A percentile compares a stretch with the other conserved stretches of the same genome.
These are phyloP conservation scores for Halcyon smyrnensis DNA, from an alignment of 2,797 vertebrate genomes.

Conservation along the genomic window DNA sequence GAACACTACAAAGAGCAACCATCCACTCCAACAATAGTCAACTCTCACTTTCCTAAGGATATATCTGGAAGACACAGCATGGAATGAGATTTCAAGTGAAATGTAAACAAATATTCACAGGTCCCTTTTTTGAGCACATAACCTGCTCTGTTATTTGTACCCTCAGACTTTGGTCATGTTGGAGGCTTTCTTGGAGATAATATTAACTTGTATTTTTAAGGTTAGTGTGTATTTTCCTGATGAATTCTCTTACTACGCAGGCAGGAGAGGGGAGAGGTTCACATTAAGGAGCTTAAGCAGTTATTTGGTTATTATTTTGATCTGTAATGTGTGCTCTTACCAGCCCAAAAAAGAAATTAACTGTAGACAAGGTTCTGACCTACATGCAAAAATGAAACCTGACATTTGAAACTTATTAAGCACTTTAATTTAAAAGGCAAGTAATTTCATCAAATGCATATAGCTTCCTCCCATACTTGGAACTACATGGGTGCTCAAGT, in stretches of 20 bases:
- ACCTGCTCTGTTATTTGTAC: background rate
- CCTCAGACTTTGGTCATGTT: background rate
- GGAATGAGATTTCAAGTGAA: background rate
- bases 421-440: constrained; percentile 37
- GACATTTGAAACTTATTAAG: constrained; percentile 59
- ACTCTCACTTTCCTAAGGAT: background rate
- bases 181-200: background rate
- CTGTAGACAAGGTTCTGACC: constrained; percentile 30
- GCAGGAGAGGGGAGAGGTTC: background rate
- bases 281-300: background rate
- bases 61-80: background rate
- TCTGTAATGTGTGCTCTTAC: background rate
- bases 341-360: constrained; percentile 21
- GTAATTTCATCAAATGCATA: background rate
- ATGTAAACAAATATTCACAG: background rate
- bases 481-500: background rate
- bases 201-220: constrained; percentile 7
- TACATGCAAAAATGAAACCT: constrained; percentile 20
- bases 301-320: constrained; percentile 52
- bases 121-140: background rate
- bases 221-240: background rate
- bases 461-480: background rate
- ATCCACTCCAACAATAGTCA: background rate
- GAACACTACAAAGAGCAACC: constrained; percentile 14
- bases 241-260: background rate